Evolutionary conservation across 2,888 invertebrate genomes (phyloP).

Genomic region (Pollenia labialis): DNA sequence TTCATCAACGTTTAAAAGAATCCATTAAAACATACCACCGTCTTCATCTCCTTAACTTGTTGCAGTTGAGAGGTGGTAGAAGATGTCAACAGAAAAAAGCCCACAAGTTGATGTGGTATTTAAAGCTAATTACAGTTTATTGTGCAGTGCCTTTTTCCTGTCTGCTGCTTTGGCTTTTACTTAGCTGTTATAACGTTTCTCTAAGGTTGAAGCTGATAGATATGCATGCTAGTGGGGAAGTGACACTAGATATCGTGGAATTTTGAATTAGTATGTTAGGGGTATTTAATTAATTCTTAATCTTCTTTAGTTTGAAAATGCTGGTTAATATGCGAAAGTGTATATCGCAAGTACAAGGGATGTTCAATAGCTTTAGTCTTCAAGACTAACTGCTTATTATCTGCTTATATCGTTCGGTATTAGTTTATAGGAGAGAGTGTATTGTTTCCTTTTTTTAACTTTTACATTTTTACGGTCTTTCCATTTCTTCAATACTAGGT

Average conservation of each 20-base stretch:
- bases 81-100: slow-evolving; percentile 30
- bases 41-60: neutral
- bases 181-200: neutral
- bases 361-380: neutral
- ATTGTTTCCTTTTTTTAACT: too few relatives aligned
- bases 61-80: neutral
- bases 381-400: too few relatives aligned
- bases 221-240: neutral
- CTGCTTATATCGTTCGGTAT: too few relatives aligned
- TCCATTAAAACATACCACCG: neutral
- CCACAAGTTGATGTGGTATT: slow-evolving; percentile 54
- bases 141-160: neutral
- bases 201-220: neutral
- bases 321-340: neutral
- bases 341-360: neutral
- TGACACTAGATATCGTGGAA: neutral
- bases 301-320: neutral
- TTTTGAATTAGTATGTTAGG: neutral
- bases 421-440: too few relatives aligned
- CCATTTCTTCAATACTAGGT: too few relatives aligned
- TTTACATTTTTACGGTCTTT: too few relatives aligned
- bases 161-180: neutral
- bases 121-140: slow-evolving; percentile 62
- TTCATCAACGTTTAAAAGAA: slow-evolving; percentile 37
- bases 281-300: neutral